Base-by-base conservation (phyloP, 2,113 vertebrate species). In the Empidonax alnorum region DNA sequence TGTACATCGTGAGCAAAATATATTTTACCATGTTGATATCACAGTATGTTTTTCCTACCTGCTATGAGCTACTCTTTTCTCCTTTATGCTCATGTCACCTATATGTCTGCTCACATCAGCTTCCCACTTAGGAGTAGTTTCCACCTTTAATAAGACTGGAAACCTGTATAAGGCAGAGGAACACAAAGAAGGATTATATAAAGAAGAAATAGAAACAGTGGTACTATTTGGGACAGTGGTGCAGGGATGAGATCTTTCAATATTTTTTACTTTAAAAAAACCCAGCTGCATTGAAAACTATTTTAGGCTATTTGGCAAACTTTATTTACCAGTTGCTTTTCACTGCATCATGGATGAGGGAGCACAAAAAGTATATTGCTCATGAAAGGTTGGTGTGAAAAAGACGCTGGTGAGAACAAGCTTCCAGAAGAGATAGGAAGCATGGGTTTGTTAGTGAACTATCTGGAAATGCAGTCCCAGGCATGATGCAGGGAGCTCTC, bases 241-340 rank as follows among this genome's bases (percentile, higher is more conserved):
- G 23, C 33, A 65, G 41, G 79, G n/a, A 55, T 13, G 7, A 52
- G 7, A 58, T 49, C 7, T 28, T 74, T 58, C 81, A 84, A 84
- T 18, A 31, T 1, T 56, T 74, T 56, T 4, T 9, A 63, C 9
- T 62, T 90, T 15, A 41, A 56, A 80, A 58, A 73, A 37, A 5
- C 22, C n/a, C 11, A 15, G 3, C 0, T 56, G 37, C 0, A 7
- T 4, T 52, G 22, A 73, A 67, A 81, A 13, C 1, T 37, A 21
- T 53, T 25, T 63, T 33, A 2, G 7, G 23, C 11, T 74, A 27
- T 37, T 66, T 87, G 22, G 10, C 16, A 81, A 63, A 27, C 35
- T 62, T 39, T n/a, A 22, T 67, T 77, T 75, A 47, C 35, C 3
- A 1, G 7, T 2, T 91, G 9, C 6, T 52, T 78, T 91, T 82